phyloP scores from a whole-genome alignment of 2,113 vertebrate genomes.

The Sinocyclocheilus maitianheensis region DNA sequence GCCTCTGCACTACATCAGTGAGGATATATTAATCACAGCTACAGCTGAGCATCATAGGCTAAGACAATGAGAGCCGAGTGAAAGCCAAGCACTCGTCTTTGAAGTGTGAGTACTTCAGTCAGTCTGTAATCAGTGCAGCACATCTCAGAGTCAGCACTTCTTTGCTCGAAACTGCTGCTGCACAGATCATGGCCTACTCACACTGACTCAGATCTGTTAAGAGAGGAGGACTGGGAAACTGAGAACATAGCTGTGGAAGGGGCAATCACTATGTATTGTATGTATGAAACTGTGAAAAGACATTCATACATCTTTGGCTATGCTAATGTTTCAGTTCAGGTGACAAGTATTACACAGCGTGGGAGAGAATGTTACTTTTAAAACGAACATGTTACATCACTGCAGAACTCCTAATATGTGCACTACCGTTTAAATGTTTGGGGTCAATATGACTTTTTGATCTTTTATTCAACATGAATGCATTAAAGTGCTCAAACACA shows the following conservation, averaged over 20 bases:
- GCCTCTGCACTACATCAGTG: background rate
- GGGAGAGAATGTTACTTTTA: background rate
- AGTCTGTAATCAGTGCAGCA: constrained; percentile 32
- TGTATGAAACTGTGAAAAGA: background rate
- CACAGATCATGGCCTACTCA: background rate
- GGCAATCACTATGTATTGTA: background rate
- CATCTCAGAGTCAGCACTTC: constrained; percentile 35
- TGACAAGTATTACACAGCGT: background rate
- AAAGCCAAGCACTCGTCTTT: constrained; percentile 35
- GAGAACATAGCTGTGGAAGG: constrained; percentile 5
- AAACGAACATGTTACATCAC: background rate
- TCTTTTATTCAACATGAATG: too few relatives aligned
- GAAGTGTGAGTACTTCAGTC: constrained; percentile 27
- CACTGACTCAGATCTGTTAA: background rate
- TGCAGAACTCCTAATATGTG: background rate
- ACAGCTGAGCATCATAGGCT: background rate
- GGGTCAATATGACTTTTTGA: too few relatives aligned
- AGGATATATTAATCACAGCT: background rate
- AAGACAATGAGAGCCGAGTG: background rate
- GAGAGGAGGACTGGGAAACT: background rate
- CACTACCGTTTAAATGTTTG: background rate
- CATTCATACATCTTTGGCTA: background rate
- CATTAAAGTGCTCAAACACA: too few relatives aligned
- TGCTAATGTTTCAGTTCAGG: background rate
- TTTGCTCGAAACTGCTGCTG: background rate